Evolutionary conservation across 2,113 vertebrate genomes (phyloP).

Genomic region (Oriolus oriolus): DNA sequence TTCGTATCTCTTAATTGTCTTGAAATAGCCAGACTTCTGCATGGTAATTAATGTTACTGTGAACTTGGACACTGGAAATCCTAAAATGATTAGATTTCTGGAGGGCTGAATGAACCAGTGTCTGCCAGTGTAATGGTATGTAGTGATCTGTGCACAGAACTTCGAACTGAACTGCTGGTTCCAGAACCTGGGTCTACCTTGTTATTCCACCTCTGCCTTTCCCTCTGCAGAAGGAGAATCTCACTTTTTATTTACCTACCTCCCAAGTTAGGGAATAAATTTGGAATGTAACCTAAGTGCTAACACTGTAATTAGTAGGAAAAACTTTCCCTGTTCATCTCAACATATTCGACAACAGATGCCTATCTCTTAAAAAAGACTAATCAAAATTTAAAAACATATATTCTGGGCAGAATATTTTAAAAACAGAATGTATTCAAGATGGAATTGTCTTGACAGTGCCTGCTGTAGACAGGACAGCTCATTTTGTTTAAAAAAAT

Average conservation of each 20-base stretch:
- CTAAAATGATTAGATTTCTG: not conserved
- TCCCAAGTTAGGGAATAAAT: not conserved
- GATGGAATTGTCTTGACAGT: not conserved
- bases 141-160: not conserved
- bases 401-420: not conserved
- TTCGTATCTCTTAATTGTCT: conserved; percentile 53
- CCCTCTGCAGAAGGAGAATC: not conserved
- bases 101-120: not conserved
- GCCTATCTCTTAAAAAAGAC: not conserved
- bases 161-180: not conserved
- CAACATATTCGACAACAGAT: not conserved
- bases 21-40: not conserved
- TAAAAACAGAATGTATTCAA: not conserved
- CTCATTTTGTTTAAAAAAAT: not conserved
- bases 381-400: not conserved
- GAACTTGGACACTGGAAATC: not conserved
- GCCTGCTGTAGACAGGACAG: not conserved
- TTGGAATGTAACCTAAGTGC: not conserved
- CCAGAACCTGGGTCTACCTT: not conserved
- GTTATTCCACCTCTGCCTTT: not conserved
- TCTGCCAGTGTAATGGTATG: not conserved
- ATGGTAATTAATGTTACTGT: not conserved
- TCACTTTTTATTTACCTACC: not conserved
- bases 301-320: not conserved
- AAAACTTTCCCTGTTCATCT: not conserved